Evolutionary conservation across 37 sponge, comb jelly and placozoan genomes (phyloP).

Genomic region (Tethya wilhelma): DNA sequence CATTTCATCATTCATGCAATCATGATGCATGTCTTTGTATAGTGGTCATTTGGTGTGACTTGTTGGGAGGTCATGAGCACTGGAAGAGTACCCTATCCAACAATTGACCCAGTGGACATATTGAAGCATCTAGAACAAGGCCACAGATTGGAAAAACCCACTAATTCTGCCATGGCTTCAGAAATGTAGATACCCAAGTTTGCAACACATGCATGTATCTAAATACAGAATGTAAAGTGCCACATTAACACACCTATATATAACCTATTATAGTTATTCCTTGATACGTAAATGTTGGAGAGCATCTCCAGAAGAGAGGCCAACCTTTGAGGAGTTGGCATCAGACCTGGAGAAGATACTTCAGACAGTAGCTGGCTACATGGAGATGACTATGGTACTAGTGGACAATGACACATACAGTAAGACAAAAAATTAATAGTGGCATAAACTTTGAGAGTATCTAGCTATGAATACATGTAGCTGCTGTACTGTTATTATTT

Average conservation of each 20-base stretch:
- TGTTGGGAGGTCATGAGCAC: slow-evolving; percentile 39
- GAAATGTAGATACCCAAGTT: too few relatives aligned
- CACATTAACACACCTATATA: neutral
- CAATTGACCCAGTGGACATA: slow-evolving; percentile 14
- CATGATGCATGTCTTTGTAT: neutral
- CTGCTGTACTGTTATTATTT: too few relatives aligned
- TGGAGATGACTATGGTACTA: slow-evolving; percentile 2
- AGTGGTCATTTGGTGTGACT: slow-evolving; percentile 62
- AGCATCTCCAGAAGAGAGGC: slow-evolving; percentile 23
- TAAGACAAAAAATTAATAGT: too few relatives aligned
- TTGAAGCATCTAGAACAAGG: slow-evolving; percentile 11
- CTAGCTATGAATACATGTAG: too few relatives aligned
- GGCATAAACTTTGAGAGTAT: too few relatives aligned
- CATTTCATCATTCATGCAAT: neutral
- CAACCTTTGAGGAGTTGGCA: slow-evolving; percentile 14
- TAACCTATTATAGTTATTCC: slow-evolving; percentile 26
- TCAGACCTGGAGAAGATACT: neutral
- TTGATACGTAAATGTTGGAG: slow-evolving; percentile 36
- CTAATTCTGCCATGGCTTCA: slow-evolving; percentile 15
- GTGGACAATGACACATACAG: too few relatives aligned
- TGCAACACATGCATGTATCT: too few relatives aligned
- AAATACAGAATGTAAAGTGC: too few relatives aligned
- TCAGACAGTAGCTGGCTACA: slow-evolving; percentile 19
- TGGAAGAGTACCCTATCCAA: slow-evolving; percentile 33
- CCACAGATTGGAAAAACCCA: slow-evolving; percentile 27